Evolutionary conservation across 1,140 invertebrate species (phyloP), one percentile per base, ranked within the genome.

Genomic region (Condylostylus longicornis): DNA sequence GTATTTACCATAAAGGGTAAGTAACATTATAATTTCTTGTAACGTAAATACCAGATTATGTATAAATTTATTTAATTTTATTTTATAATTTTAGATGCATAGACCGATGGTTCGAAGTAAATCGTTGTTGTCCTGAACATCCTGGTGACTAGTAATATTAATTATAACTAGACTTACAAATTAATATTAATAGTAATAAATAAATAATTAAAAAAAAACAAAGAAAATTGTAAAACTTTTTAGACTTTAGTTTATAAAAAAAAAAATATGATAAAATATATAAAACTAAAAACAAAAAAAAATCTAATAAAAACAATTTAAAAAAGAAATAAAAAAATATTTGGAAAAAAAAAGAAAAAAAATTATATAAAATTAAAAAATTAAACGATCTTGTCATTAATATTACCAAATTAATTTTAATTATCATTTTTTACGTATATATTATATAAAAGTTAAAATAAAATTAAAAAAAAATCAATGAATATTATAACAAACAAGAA

Each of bases 1-100:
- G 94, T 76, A 93, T 98, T 73, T 98, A 98, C 68, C 94, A 98
- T 67, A 98, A 98, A 77, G 78, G 77, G 89, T 94, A 68, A 68
- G 69, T 48, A 14, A 32, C 3, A 13, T 21, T 33, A 29, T 13
- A 12, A 28, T 19, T n/a, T n/a, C n/a, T n/a, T n/a, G n/a, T n/a
- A n/a, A n/a, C n/a, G n/a, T n/a, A n/a, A 34, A 34, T 34, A 15
- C 13, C 14, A 8, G 18, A 17, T 18, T 17, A 32, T 14, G 13
- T 10, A 18, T 2, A 32, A 18, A 12, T 7, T 4, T 17, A 4
- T 32, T 15, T 35, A 5, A 10, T 49, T 57, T 49, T 43, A 50
- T 47, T 70, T n/a, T n/a, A n/a, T n/a, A n/a, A n/a, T n/a, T 73
- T 15, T 66, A 89, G 84, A 63, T 93, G 88, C 70, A 91, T 93